Percentiles rank a stretch among this genome's conserved stretches.
These are phyloP conservation scores for Corythoichthys intestinalis DNA, from an alignment of 2,113 vertebrate genomes.

Conservation along the genomic window DNA sequence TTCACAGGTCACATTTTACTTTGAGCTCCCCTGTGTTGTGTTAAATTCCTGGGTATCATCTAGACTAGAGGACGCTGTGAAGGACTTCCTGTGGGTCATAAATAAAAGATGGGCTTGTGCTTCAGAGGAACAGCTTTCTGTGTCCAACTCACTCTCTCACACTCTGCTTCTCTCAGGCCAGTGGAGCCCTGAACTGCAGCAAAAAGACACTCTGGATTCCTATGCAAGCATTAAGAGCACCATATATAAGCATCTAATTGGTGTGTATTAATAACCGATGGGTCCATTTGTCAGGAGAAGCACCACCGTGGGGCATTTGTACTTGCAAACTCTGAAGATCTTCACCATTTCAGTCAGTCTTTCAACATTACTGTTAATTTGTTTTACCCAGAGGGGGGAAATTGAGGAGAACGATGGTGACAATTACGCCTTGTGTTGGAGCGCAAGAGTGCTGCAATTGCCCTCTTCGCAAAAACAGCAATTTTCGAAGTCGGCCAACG, in stretches of 20 bases:
- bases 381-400: not conserved
- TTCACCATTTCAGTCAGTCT: slow-evolving; percentile 5
- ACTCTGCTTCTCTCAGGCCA: slow-evolving; percentile 19
- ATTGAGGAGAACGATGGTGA: slow-evolving; percentile 1
- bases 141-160: slow-evolving; percentile 12
- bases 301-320: slow-evolving; percentile 30
- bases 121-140: slow-evolving; percentile 55
- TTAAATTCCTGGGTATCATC: slow-evolving; percentile 71
- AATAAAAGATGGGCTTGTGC: slow-evolving; percentile 69
- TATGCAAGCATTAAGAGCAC: not conserved
- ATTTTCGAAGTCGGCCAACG: slow-evolving; percentile 52
- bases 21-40: slow-evolving; percentile 48
- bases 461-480: slow-evolving; percentile 46
- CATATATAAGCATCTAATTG: slow-evolving; percentile 34
- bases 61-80: slow-evolving; percentile 68
- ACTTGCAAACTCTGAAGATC: slow-evolving; percentile 15
- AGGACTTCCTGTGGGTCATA: slow-evolving; percentile 73
- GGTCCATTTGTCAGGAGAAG: slow-evolving; percentile 33
- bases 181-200: slow-evolving; percentile 36
- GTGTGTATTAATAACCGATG: slow-evolving; percentile 54
- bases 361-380: slow-evolving; percentile 10
- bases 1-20: slow-evolving; percentile 33
- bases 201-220: slow-evolving; percentile 39
- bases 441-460: slow-evolving; percentile 7
- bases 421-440: slow-evolving; percentile 13